Percentiles rank a stretch among this genome's conserved stretches.
Evolutionary conservation across 2,797 vertebrate species (phyloP).

Genomic region (Hydrocynus forskahlii): DNA sequence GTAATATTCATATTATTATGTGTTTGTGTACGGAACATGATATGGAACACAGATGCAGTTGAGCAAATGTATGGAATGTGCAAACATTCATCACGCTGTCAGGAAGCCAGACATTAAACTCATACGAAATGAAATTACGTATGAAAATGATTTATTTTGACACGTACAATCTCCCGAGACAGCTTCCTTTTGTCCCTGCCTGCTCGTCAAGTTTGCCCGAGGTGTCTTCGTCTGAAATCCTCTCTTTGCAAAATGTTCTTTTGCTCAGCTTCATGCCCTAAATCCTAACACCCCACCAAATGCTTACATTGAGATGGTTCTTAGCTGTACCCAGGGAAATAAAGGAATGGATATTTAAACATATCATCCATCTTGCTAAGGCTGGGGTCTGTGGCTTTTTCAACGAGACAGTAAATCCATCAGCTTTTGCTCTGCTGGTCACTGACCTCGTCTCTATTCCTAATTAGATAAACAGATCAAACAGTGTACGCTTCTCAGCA

Average conservation of each 20-base stretch:
- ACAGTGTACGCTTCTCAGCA: constrained; percentile 43
- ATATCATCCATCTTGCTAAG: constrained; percentile 66
- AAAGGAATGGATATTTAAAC: constrained; percentile 59
- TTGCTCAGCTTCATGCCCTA: constrained; percentile 39
- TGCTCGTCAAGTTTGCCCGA: constrained; percentile 18
- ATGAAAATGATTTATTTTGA: constrained; percentile 45
- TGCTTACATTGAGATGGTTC: constrained; percentile 37
- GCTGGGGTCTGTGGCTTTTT: constrained; percentile 62
- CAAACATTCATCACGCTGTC: constrained; percentile 35
- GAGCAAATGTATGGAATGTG: constrained; percentile 33
- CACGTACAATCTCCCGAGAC: constrained; percentile 10
- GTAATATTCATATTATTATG: constrained; percentile 17
- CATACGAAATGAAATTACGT: constrained; percentile 25
- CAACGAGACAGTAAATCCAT: constrained; percentile 59
- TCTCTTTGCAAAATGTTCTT: neutral
- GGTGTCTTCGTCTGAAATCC: constrained; percentile 14
- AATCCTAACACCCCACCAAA: constrained; percentile 30
- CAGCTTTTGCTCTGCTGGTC: constrained; percentile 37
- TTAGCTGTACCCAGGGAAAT: constrained; percentile 37
- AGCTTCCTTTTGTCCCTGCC: constrained; percentile 27
- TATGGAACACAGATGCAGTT: constrained; percentile 42
- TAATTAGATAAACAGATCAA: constrained; percentile 64
- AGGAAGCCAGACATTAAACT: constrained; percentile 34
- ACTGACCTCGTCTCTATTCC: constrained; percentile 38
- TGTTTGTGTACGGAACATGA: constrained; percentile 42